Evolutionary conservation across 2,888 invertebrate genomes (phyloP).

Genomic region (Eretmocerus hayati): DNA sequence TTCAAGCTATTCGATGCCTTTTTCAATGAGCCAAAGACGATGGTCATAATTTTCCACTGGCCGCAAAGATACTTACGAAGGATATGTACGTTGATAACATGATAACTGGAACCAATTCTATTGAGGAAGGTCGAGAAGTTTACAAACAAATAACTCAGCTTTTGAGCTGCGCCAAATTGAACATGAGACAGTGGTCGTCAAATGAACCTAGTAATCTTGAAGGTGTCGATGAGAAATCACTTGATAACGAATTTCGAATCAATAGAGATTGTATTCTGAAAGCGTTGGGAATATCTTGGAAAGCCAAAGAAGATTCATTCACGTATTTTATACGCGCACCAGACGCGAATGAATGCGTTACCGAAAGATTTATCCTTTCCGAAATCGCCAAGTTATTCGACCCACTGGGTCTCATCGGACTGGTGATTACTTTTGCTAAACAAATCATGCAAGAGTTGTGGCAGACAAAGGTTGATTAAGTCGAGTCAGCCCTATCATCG

Average conservation of each 20-base stretch:
- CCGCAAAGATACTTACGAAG: background rate
- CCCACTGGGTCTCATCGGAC: constrained; percentile 25
- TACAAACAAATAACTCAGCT: constrained; percentile 16
- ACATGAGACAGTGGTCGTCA: constrained; percentile 21
- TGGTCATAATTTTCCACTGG: background rate
- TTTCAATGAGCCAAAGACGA: constrained; percentile 6
- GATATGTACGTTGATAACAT: constrained; percentile 15
- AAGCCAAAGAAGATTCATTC: constrained; percentile 15
- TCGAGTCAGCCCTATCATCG: constrained; percentile 23
- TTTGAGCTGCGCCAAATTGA: constrained; percentile 20
- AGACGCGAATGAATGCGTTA: background rate
- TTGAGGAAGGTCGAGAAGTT: constrained; percentile 11
- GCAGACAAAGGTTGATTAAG: constrained; percentile 24
- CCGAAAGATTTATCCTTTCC: constrained; percentile 18
- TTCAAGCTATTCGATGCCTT: background rate
- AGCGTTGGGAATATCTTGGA: constrained; percentile 8
- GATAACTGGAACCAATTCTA: constrained; percentile 13
- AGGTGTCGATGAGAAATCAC: background rate
- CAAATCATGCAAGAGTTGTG: constrained; percentile 25
- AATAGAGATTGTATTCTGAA: constrained; percentile 11
- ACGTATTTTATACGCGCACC: constrained; percentile 15
- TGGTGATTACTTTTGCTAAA: constrained; percentile 24
- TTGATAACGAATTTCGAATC: background rate
- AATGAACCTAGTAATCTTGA: background rate
- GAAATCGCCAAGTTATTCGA: constrained; percentile 27